Percentiles rank a stretch among this genome's conserved stretches.
phyloP scores from a whole-genome alignment of 2,888 invertebrate genomes.

The Luffia ferchaultella region DNA sequence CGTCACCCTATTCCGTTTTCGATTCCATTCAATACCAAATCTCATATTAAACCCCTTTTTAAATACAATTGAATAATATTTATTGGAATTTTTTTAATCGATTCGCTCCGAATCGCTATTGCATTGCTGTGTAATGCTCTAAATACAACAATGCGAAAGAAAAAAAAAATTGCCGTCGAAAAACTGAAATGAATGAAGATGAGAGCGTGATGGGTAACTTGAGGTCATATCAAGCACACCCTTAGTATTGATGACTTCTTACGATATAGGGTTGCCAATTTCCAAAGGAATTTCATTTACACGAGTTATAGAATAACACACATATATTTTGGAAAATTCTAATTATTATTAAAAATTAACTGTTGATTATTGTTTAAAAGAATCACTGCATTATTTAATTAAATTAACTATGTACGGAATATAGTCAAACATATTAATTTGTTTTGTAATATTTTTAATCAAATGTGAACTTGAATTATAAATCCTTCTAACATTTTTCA shows the following conservation, averaged over 20 bases:
- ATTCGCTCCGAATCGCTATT: conserved; percentile 29
- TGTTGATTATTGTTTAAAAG: no score
- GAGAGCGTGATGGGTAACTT: conserved; percentile 56
- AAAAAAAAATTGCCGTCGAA: conserved; percentile 16
- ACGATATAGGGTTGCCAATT: conserved; percentile 37
- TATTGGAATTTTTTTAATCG: conserved; percentile 53
- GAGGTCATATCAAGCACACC: conserved; percentile 62
- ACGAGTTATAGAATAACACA: no score
- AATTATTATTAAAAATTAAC: no score
- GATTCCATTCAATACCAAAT: conserved; percentile 37
- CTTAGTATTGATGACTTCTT: conserved; percentile 51
- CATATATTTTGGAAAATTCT: no score
- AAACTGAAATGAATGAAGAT: conserved; percentile 17
- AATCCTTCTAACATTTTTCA: no score
- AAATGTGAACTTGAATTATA: no score
- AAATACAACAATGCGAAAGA: conserved; percentile 34
- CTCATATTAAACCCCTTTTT: conserved; percentile 50
- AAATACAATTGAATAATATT: conserved; percentile 62
- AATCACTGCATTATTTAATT: no score
- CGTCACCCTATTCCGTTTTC: conserved; percentile 35
- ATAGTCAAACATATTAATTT: no score
- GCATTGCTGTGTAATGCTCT: conserved; percentile 44
- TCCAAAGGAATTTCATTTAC: no score
- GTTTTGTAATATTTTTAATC: no score
- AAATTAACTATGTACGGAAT: no score